Base-by-base conservation (phyloP, 2,888 invertebrate genomes). In the Drosophila macrothrix region DNA sequence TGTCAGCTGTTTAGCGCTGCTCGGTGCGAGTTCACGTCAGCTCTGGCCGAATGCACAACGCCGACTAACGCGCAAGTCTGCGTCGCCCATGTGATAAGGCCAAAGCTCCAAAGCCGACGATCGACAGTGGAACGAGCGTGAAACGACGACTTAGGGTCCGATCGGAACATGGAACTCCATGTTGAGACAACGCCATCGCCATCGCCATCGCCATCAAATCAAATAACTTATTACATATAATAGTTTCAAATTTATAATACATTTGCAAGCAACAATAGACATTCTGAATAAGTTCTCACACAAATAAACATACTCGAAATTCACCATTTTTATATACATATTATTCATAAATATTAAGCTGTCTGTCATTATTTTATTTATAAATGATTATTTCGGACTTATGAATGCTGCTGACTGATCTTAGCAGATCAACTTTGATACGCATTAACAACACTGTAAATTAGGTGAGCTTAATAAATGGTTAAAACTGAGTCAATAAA, bases 41-140 rank as follows among this genome's bases (percentile, higher is more conserved):
- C 86, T 85, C 81, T 80, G 76, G 76, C 81, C 83, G 83, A 85
- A 85, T 83, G 90, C 84, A 59, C 76, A 88, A 83, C 77, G 83
- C 87, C 75, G 90, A 86, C 90, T 88, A 64, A 79, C 31, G 80
- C 82, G 52, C 64, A 25, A 46, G 7, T 46, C 37, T 25, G 39
- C 74, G 64, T 58, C 54, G 52, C 52, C 66, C 64, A 66, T 62
- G 53, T 62, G 80, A 76, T 80, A 69, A 80, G 76, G 73, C 54
- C 67, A 63, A 58, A 73, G 80, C 71, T 61, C 22, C 37, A 35
- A 35, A 37, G 19, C 56, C 58, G 28, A 35, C 69, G 55, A 33
- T 59, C 39, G 66, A 53, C 70, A 43, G 33, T 46, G 56, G 70
- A 75, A 72, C 83, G 55, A 50, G 68, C 46, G 56, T 33, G 56